A percentile compares a stretch with the other conserved stretches of the same genome.
Evolutionary conservation across 2,797 vertebrate genomes (phyloP).

Genomic region (Tachyglossus aculeatus): DNA sequence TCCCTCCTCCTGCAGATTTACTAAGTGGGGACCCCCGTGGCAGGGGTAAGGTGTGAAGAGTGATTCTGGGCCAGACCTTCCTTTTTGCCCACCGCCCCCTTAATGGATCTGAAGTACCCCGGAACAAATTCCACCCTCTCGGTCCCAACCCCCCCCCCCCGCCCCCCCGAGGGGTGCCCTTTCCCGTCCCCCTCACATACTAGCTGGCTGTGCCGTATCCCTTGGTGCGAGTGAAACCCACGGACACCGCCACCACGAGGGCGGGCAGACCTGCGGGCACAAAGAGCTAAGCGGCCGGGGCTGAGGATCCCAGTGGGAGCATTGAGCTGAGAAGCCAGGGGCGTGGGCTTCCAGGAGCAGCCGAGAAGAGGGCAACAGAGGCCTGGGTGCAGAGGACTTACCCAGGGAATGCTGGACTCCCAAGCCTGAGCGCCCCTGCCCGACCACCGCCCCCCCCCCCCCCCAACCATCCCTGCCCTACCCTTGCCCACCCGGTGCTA

Average conservation of each 20-base stretch:
- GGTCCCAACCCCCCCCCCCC: background rate
- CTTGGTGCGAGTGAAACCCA: conserved; percentile 97
- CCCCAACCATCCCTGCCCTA: rapidly evolving
- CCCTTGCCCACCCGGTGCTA: rapidly evolving
- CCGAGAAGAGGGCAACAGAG: too few species aligned
- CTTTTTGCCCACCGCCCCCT: background rate
- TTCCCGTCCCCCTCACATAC: conserved; percentile 77
- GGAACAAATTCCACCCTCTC: background rate
- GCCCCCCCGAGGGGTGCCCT: background rate
- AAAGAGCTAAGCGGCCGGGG: background rate
- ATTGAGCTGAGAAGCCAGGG: rapidly evolving
- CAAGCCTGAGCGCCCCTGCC: rapidly evolving
- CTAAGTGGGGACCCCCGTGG: too few species aligned
- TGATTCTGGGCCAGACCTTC: too few species aligned
- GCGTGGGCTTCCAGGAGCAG: rapidly evolving
- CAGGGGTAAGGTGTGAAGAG: too few species aligned
- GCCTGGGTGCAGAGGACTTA: too few species aligned
- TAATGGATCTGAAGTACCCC: too few species aligned
- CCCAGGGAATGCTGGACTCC: rapidly evolving
- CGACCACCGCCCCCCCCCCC: background rate
- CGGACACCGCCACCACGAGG: conserved; percentile 95
- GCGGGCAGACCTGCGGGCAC: conserved; percentile 89
- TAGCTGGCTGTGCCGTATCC: conserved; percentile 97
- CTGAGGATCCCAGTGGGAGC: background rate
- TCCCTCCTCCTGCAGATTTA: too few species aligned